phyloP scores from a whole-genome alignment of 2,888 invertebrate genomes.

The Trissolcus japonicus region DNA sequence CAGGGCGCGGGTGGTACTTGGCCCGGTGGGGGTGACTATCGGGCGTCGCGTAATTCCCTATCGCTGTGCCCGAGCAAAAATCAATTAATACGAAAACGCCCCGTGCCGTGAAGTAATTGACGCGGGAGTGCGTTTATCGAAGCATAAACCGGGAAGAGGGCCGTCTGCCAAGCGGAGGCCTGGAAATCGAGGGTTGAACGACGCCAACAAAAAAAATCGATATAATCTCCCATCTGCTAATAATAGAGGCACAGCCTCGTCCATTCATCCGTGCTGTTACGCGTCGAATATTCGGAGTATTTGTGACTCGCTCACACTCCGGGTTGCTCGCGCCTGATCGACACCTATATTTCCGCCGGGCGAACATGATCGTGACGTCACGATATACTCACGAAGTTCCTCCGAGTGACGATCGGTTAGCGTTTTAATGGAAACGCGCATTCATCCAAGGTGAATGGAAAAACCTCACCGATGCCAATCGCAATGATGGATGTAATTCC shows the following conservation, averaged over 20 bases:
- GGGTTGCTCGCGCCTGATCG: slow-evolving; percentile 46
- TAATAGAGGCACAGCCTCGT: slow-evolving; percentile 72
- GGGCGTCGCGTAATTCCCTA: slow-evolving; percentile 57
- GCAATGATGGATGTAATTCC: too few species aligned
- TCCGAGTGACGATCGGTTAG: slow-evolving; percentile 12
- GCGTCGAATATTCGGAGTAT: slow-evolving; percentile 56
- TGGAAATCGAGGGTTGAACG: slow-evolving; percentile 59
- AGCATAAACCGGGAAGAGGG: slow-evolving; percentile 69
- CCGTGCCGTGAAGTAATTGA: slow-evolving; percentile 70
- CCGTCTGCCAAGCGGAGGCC: slow-evolving; percentile 58
- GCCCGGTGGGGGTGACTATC: slow-evolving; percentile 32
- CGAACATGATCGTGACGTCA: slow-evolving; percentile 17
- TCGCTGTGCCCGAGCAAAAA: slow-evolving; percentile 63
- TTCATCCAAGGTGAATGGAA: neutral
- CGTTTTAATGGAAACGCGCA: slow-evolving; percentile 2
- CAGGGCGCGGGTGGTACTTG: slow-evolving; percentile 47
- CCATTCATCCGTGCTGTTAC: slow-evolving; percentile 65
- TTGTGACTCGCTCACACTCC: slow-evolving; percentile 45
- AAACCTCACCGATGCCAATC: too few species aligned
- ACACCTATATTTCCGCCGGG: slow-evolving; percentile 39
- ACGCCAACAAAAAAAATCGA: slow-evolving; percentile 69
- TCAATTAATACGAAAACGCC: slow-evolving; percentile 72
- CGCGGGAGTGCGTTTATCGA: slow-evolving; percentile 72
- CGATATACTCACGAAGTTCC: slow-evolving; percentile 12
- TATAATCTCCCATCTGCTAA: slow-evolving; percentile 75